These are phyloP conservation scores for Epirrita christyi DNA, from an alignment of 2,888 invertebrate species.

Conservation along the genomic window DNA sequence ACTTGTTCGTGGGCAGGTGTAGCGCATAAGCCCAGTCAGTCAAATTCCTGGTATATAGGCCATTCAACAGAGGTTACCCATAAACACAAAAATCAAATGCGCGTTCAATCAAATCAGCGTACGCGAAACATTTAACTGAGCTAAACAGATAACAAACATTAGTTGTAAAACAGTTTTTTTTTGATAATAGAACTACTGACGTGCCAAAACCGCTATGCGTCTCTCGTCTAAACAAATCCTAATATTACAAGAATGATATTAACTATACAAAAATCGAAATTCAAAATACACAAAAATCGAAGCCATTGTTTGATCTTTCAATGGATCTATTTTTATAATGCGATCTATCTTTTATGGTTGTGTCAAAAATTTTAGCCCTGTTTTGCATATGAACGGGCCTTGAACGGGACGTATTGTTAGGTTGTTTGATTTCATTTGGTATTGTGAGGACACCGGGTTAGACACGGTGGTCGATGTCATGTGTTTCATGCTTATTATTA, in stretches of 20 bases:
- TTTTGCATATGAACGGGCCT: slow-evolving; percentile 76
- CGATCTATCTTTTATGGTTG: slow-evolving; percentile 78
- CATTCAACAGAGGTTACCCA: too few species aligned
- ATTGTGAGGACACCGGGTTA: slow-evolving; percentile 31
- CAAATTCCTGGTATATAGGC: too few species aligned
- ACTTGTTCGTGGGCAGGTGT: too few species aligned
- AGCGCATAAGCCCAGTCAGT: too few species aligned
- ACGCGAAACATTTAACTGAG: too few species aligned
- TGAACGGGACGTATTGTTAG: slow-evolving; percentile 61
- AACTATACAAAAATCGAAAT: slow-evolving; percentile 41
- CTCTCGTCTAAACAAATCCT: slow-evolving; percentile 11
- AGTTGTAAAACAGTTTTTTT: too few species aligned
- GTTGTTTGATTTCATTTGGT: slow-evolving; percentile 33
- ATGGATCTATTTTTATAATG: slow-evolving; percentile 55
- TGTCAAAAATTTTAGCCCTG: slow-evolving; percentile 67
- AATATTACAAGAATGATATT: slow-evolving; percentile 26
- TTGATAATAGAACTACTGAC: background rate
- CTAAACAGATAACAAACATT: too few species aligned
- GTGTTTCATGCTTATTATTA: slow-evolving; percentile 30
- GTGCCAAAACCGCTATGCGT: slow-evolving; percentile 2
- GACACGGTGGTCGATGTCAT: slow-evolving; percentile 35
- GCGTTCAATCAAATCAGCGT: too few species aligned
- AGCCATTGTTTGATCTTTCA: slow-evolving; percentile 37
- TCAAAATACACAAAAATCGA: slow-evolving; percentile 37
- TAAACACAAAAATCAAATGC: too few species aligned